Evolutionary conservation across 35 echinoderm and acorn worm genomes (phyloP), one percentile per base, ranked within the genome.

Genomic region (Holothuria glaberrima): DNA sequence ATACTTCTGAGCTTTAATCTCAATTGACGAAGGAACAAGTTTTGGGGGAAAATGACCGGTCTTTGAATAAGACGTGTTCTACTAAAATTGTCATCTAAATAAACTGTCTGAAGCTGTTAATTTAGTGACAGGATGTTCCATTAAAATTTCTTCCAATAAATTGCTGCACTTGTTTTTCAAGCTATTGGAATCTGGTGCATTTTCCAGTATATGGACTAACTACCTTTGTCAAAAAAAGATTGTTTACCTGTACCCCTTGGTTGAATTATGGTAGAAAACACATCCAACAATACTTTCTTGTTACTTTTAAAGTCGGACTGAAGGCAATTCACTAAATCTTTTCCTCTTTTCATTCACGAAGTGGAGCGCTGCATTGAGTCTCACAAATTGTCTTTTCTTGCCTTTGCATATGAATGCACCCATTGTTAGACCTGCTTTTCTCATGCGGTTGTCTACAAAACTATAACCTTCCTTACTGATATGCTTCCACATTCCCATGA

Each of bases 1-100:
- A 33, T 76, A 76, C 32, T 76, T 76, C 33, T 76, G 72, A 4
- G 9, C 0, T 76, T 31, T 22, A 22, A 76, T 76, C 12, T 76
- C 41, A 34, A 0, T n/a, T 38, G 19, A 22, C 0, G 72, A 76
- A 21, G 72, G 29, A 76, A 76, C 12, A 35, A 48, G 32, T 6
- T 22, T n/a, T 3, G 21, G 72, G 72, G 21, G 72, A 22, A 35
- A 76, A 6, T 76, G 72, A 76, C 13, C 36, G 30, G 30, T 48
- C 41, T 76, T 19, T 76, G 2, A n/a, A 33, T 76, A 5, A 76
- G 72, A 2, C 72, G 72, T 17, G 72, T 76, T 34, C 72, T 9
- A 33, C 41, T 76, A 76, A 76, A 76, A 76, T 38, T 76, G 4
- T 76, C 72, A 12, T 76, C 72, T 48, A 76, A 76, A 22, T 76